Base-by-base conservation (phyloP, 2,113 vertebrate genomes). In the Corythoichthys haematopterus region DNA sequence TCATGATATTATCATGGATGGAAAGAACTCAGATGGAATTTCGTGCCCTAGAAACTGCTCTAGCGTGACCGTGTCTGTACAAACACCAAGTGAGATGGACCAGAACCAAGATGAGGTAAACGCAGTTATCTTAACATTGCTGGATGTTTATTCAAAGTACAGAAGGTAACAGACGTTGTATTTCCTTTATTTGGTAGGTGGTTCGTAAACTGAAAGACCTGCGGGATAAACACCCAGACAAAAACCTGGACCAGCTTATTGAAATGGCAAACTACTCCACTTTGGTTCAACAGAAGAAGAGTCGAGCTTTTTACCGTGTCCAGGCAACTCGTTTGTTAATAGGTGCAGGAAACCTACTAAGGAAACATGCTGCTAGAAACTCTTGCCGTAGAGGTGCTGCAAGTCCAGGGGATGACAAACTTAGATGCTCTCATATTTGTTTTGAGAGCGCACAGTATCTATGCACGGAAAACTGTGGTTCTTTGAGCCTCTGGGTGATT, bases 261-360 rank as follows among this genome's bases (percentile, higher is more conserved):
- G 95, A 97, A 69, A 92, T 94, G 88, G 96, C 96, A 78, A 97
- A 95, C 88, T 98, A 98, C 87, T 87, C 92, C 0, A 91, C 93
- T 0, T 64, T 98, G 71, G 83, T 95, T 40, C 95, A 95, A 57
- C 93, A 96, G 84, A 94, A 93, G 86, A 98, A 98, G 91, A 98
- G 96, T 83, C 91, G 96, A 0, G 96, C 96, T 2, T 98, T 98
- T 82, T 96, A 97, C 85, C 94, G 96, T 11, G 91, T 98, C 74
- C 96, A 98, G 66, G 95, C 93, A 9, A 98, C 96, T 0, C 91
- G 96, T 0, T 82, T 94, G 79, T 91, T 98, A 93, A 98, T 96
- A 0, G 96, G 96, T 0, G 95, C 95, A 0, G 96, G 96, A 56
- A 98, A 98, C 71, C 89, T 98, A 60, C 80, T 98, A 0, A 94